These are phyloP conservation scores for Lordiphosa fenestrarum DNA, from an alignment of 2,888 invertebrate genomes.

Conservation along the genomic window DNA sequence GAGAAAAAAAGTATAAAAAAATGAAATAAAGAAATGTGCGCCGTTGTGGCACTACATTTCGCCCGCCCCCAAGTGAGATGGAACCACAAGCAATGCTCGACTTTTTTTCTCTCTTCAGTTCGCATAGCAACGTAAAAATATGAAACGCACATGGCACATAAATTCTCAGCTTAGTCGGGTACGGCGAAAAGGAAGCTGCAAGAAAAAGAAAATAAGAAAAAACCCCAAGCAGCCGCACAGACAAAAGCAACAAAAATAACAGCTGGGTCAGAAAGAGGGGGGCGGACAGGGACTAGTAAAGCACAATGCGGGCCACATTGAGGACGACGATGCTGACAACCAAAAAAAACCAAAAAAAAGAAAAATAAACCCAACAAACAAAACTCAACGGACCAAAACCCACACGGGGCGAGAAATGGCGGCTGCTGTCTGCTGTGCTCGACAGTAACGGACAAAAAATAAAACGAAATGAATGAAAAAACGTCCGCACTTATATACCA, in stretches of 20 bases:
- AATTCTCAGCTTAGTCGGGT: slow-evolving; percentile 67
- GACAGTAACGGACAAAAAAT: slow-evolving; percentile 59
- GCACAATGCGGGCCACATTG: slow-evolving; percentile 70
- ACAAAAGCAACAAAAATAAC: slow-evolving; percentile 49
- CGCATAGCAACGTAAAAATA: slow-evolving; percentile 66
- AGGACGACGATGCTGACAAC: slow-evolving; percentile 49
- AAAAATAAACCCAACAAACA: slow-evolving; percentile 11
- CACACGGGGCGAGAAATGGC: slow-evolving; percentile 24
- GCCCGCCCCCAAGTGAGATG: slow-evolving; percentile 3
- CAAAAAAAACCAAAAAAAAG: not conserved
- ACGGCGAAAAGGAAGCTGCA: slow-evolving; percentile 37
- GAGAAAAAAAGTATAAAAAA: no score
- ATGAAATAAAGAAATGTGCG: not conserved
- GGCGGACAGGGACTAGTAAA: slow-evolving; percentile 7
- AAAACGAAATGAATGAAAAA: slow-evolving; percentile 67
- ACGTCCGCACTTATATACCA: slow-evolving; percentile 24
- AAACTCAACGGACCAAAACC: slow-evolving; percentile 38
- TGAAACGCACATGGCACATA: slow-evolving; percentile 68
- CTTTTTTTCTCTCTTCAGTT: slow-evolving; percentile 19
- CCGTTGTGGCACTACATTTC: no score
- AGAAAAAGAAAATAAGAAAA: slow-evolving; percentile 5
- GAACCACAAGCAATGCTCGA: slow-evolving; percentile 11
- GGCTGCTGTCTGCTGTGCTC: slow-evolving; percentile 48
- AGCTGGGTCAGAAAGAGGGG: slow-evolving; percentile 14
- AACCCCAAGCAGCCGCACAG: slow-evolving; percentile 31